phyloP scores from a whole-genome alignment of 2,888 invertebrate species.

The Pardosa pseudoannulata region DNA sequence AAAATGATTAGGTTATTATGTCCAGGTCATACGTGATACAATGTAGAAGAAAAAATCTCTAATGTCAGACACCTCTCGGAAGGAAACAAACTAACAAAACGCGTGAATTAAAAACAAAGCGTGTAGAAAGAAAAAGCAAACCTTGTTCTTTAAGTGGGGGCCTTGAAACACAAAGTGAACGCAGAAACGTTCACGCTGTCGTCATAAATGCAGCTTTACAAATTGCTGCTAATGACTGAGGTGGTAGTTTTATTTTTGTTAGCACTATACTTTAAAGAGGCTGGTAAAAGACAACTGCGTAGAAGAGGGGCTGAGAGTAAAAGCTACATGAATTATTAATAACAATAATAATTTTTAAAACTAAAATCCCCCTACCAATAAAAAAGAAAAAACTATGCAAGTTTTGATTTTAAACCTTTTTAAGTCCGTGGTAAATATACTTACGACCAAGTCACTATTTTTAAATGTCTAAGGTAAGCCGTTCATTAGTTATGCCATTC shows the following conservation, averaged over 20 bases:
- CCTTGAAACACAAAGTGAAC: slow-evolving; percentile 2
- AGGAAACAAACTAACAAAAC: neutral
- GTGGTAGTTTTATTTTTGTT: neutral
- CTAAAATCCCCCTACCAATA: too few relatives aligned
- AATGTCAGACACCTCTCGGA: neutral
- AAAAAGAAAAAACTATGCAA: too few relatives aligned
- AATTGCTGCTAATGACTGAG: slow-evolving; percentile 7
- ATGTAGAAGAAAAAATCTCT: neutral
- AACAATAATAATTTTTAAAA: too few relatives aligned
- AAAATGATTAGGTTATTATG: neutral
- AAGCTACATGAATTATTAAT: too few relatives aligned
- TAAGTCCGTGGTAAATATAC: too few relatives aligned
- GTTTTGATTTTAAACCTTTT: too few relatives aligned
- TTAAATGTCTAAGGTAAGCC: too few relatives aligned
- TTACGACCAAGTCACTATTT: too few relatives aligned
- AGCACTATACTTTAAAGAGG: neutral
- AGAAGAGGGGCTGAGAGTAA: too few relatives aligned
- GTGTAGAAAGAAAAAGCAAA: neutral
- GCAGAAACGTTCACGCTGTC: slow-evolving; percentile 1
- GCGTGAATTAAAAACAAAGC: neutral
- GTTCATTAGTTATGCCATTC: too few relatives aligned
- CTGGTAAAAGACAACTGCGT: neutral
- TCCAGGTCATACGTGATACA: slow-evolving; percentile 5
- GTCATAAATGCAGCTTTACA: slow-evolving; percentile 9
- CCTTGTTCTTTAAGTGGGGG: neutral